Percentiles rank a stretch among this genome's conserved stretches.
These are phyloP conservation scores for Rhinogobio ventralis DNA, from an alignment of 2,797 vertebrate species.

Conservation along the genomic window DNA sequence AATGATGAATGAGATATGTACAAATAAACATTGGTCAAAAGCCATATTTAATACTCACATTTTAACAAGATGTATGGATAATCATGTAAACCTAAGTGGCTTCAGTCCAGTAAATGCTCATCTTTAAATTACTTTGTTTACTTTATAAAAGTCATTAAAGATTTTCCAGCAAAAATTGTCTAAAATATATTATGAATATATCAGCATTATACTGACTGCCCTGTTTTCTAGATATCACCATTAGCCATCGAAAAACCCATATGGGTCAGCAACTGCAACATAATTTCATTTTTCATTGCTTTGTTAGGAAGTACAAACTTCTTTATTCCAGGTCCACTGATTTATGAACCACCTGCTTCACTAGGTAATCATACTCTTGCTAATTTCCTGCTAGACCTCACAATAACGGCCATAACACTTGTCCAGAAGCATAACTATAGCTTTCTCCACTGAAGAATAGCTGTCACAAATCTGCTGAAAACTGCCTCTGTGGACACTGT, in stretches of 20 bases:
- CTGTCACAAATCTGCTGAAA: constrained; percentile 12
- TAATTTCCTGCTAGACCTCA: constrained; percentile 30
- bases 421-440: constrained; percentile 22
- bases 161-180: too few relatives aligned
- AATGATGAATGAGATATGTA: background rate
- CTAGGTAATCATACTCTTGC: background rate
- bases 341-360: constrained; percentile 6
- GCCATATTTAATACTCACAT: background rate
- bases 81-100: background rate
- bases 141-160: too few relatives aligned
- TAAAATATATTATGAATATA: background rate
- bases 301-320: background rate
- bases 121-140: background rate
- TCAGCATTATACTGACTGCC: background rate
- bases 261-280: constrained; percentile 6
- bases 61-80: background rate
- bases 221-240: constrained; percentile 19
- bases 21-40: background rate
- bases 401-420: constrained; percentile 10
- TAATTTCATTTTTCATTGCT: background rate
- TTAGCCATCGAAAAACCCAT: constrained; percentile 16
- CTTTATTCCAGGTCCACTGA: background rate
- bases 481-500: background rate
- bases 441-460: constrained; percentile 11
- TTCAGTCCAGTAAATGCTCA: background rate